Base-by-base conservation (phyloP, 2,888 invertebrate genomes). In the Orthosia cruda region DNA sequence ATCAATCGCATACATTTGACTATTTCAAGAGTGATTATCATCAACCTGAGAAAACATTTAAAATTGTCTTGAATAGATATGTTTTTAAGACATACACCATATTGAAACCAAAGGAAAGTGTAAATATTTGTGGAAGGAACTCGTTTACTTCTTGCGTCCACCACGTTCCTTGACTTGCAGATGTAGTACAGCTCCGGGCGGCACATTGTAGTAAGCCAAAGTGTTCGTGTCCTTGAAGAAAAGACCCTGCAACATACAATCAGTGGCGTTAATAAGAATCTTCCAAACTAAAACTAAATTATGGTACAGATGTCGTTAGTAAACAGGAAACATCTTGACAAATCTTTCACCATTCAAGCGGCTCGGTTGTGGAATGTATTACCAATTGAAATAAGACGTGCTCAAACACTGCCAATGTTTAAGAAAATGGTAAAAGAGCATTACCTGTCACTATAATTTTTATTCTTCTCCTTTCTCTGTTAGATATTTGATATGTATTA, bases 151-250 rank as follows among this genome's bases (percentile, higher is more conserved):
- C 96, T 99, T 99, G 74, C 99, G 97, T 23, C 99, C 99, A 92
- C 99, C 99, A 95, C 99, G 98, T 95, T 99, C 99, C 95, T 99
- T 99, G 71, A 99, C 97, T 92, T 99, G 98, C 80, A 99, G 97
- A 86, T 98, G 98, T 55, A 99, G 97, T 15, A 98, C 97, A 1
- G 98, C 98, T 69, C 98, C 98, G 50, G 98, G 98, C 15, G 98
- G 97, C 81, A 99, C 97, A 95, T 99, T 99, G 97, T 99, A 99
- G 96, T 98, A 99, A 0, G 99, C 99, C 94, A 99, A 97, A 0
- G 98, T 98, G 92, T 99, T 99, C 68, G 98, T 99, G 95, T 99
- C 99, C 94, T 99, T 99, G 97, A 99, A 99, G 97, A 99, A 99
- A 96, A 99, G 97, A 52, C 99, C 99, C 98, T 99, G 97, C 96